A percentile compares a stretch with the other conserved stretches of the same genome.
Conservation (phyloP, 2,113 vertebrate species). For the Recurvirostra avosetta region DNA sequence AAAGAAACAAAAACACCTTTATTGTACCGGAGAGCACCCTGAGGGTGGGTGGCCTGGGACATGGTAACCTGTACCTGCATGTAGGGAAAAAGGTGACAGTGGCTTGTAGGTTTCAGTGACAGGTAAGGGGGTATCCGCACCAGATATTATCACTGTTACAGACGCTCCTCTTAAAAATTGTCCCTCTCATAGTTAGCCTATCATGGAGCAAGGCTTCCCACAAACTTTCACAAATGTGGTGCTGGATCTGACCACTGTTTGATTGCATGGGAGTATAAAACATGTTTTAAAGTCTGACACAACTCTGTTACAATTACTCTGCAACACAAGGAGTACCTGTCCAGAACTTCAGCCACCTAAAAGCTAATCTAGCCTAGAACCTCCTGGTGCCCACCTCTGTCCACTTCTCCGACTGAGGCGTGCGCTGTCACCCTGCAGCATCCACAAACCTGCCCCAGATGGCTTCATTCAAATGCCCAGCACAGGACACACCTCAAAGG, state of each 20-base stretch:
- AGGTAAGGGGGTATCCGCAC: not conserved
- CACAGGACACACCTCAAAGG: not conserved
- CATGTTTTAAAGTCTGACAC: not conserved
- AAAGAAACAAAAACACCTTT: not conserved
- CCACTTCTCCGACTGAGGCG: not conserved
- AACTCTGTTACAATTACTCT: not conserved
- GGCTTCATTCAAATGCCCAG: not conserved
- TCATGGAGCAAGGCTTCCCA: not conserved
- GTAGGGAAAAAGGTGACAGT: not conserved
- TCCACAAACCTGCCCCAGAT: not conserved
- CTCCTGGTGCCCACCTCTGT: not conserved
- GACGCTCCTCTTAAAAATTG: not conserved
- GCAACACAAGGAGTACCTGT: not conserved
- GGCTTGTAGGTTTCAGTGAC: not conserved
- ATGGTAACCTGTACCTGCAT: rapidly evolving
- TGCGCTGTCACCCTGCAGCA: not conserved
- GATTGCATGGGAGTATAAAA: not conserved
- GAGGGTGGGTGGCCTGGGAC: rapidly evolving
- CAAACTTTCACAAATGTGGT: not conserved
- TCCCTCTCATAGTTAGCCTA: not conserved
- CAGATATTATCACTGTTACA: not conserved
- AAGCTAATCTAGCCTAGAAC: not conserved
- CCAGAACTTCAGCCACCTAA: not conserved
- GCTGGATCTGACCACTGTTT: not conserved
- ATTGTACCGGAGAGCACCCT: not conserved